Conservation (phyloP, 2,797 vertebrate species). For the Tachyglossus aculeatus region DNA sequence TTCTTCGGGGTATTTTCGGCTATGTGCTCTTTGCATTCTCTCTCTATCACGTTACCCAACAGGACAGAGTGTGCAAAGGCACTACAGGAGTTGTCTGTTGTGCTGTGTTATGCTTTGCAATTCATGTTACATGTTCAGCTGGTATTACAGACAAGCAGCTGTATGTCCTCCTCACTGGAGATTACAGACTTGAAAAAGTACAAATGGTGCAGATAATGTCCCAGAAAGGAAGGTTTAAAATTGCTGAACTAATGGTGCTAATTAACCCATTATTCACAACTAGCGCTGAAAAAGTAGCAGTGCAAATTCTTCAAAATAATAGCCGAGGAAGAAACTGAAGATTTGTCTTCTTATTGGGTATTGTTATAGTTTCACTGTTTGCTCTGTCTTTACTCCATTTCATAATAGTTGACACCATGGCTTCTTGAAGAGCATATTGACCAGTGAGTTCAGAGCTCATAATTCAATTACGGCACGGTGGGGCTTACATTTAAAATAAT, state of each 20-base stretch:
- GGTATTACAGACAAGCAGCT: not conserved
- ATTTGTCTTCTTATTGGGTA: constrained; percentile 5
- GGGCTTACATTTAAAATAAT: not conserved
- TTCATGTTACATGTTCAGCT: not conserved
- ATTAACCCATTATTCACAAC: not conserved
- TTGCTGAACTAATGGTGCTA: not conserved
- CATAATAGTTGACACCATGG: constrained; percentile 23
- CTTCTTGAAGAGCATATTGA: constrained; percentile 6
- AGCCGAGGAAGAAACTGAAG: not conserved
- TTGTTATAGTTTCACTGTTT: constrained; percentile 11
- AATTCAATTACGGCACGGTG: not conserved
- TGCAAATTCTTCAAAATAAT: constrained; percentile 5
- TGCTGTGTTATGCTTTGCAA: not conserved
- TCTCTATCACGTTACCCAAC: constrained; percentile 25
- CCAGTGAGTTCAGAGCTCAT: constrained; percentile 9
- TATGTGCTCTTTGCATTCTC: constrained; percentile 47
- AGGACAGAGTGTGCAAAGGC: constrained; percentile 4
- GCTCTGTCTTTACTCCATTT: constrained; percentile 13
- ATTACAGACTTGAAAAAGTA: no score
- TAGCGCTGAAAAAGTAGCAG: not conserved
- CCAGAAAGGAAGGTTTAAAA: not conserved
- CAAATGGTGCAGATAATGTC: not conserved
- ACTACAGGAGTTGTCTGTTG: not conserved
- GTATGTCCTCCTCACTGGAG: constrained; percentile 1
- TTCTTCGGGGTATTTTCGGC: constrained; percentile 57